These are phyloP conservation scores for Dryomyza anilis DNA, from an alignment of 2,888 invertebrate genomes.

Conservation along the genomic window DNA sequence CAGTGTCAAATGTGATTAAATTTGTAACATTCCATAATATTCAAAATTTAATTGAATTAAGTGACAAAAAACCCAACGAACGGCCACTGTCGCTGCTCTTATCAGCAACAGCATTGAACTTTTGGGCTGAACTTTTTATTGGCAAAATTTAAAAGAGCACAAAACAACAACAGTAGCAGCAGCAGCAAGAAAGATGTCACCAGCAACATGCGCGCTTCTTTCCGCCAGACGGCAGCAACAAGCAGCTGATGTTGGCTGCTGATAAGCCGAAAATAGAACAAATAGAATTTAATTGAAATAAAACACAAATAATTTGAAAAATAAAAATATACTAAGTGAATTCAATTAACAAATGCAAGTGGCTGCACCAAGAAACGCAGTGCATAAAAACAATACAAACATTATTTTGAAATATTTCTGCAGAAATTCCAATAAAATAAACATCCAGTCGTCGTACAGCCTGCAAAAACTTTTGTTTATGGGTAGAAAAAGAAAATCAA, in stretches of 20 bases:
- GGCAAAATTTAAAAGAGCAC: not conserved
- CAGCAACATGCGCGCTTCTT: slow-evolving; percentile 25
- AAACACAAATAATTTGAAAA: too few relatives aligned
- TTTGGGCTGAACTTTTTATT: slow-evolving; percentile 20
- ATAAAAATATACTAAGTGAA: too few relatives aligned
- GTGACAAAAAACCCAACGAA: not conserved
- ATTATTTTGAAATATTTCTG: not conserved
- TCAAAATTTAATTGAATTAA: slow-evolving; percentile 5
- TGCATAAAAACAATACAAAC: not conserved
- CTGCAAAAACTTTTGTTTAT: slow-evolving; percentile 51
- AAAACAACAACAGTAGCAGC: not conserved
- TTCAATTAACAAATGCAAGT: too few relatives aligned
- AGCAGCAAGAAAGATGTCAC: slow-evolving; percentile 38
- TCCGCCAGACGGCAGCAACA: slow-evolving; percentile 22
- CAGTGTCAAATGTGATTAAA: not conserved
- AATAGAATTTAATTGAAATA: not conserved
- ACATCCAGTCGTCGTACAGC: not conserved
- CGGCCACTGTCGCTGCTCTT: slow-evolving; percentile 24
- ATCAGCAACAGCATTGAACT: slow-evolving; percentile 42
- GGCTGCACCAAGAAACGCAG: not conserved
- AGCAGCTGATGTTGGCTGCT: slow-evolving; percentile 42
- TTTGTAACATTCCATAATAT: slow-evolving; percentile 6
- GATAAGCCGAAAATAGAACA: not conserved
- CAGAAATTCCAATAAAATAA: not conserved
- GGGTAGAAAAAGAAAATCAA: slow-evolving; percentile 60